Conservation (phyloP, 2,888 invertebrate genomes). For the Norana najaformis region DNA sequence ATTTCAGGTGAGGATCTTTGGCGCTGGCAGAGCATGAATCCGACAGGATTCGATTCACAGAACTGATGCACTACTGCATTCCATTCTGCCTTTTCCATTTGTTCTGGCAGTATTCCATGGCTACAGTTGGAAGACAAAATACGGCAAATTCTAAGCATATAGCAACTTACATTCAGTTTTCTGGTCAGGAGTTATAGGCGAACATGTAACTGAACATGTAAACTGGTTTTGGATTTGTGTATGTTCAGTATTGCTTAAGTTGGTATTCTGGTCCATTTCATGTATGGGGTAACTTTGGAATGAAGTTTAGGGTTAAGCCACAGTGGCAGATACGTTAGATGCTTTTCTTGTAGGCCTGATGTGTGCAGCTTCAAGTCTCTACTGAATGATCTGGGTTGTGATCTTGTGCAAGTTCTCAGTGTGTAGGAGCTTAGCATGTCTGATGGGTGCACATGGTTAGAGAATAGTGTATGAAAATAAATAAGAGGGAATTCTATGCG, state of each 20-base stretch:
- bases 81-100: not conserved
- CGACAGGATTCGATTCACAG: conserved; percentile 72
- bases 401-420: not conserved
- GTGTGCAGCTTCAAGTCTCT: not conserved
- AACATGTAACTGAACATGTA: not conserved
- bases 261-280: not conserved
- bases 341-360: not conserved
- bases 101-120: not conserved
- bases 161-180: not conserved
- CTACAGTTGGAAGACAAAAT: not conserved
- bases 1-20: conserved; percentile 82
- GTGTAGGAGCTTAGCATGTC: not conserved
- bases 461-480: not conserved
- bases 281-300: not conserved
- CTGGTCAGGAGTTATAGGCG: not conserved
- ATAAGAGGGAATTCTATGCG: too few species aligned
- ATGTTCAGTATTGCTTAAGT: not conserved
- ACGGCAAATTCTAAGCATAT: not conserved
- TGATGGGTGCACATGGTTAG: not conserved
- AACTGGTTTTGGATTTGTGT: not conserved
- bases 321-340: not conserved
- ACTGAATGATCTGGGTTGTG: too few species aligned
- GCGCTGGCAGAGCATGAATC: conserved; percentile 92
- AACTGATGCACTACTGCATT: not conserved
- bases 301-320: not conserved